These are phyloP conservation scores for Toxotes lorentzi DNA, from an alignment of 2,797 vertebrate species.

Conservation along the genomic window DNA sequence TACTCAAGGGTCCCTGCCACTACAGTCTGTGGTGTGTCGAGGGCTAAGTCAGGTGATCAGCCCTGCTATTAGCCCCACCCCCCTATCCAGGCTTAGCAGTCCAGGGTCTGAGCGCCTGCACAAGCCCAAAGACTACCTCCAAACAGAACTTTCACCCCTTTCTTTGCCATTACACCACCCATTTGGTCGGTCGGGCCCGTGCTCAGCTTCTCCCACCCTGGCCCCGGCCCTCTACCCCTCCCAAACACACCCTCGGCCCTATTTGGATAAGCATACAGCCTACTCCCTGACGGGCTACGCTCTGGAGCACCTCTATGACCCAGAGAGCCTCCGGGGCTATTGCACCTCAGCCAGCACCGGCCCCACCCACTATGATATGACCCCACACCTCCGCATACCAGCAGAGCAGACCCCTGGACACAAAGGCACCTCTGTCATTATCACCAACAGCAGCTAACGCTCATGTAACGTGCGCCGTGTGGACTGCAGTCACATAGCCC, in stretches of 20 bases:
- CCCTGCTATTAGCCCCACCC: slow-evolving; percentile 87
- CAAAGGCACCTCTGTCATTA: slow-evolving; percentile 97
- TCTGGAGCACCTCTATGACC: slow-evolving; percentile 95
- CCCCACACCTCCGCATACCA: slow-evolving; percentile 93
- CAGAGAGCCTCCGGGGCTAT: slow-evolving; percentile 92
- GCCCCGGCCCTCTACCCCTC: slow-evolving; percentile 88
- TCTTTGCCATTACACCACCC: slow-evolving; percentile 88
- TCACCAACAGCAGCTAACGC: slow-evolving; percentile 97
- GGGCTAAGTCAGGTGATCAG: slow-evolving; percentile 87
- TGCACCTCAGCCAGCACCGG: slow-evolving; percentile 89
- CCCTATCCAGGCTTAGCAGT: slow-evolving; percentile 91
- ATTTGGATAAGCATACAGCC: slow-evolving; percentile 93
- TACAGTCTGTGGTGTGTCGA: slow-evolving; percentile 87
- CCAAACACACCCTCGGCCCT: slow-evolving; percentile 85
- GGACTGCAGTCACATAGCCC: slow-evolving; percentile 12
- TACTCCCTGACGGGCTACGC: slow-evolving; percentile 94
- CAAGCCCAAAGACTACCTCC: slow-evolving; percentile 93
- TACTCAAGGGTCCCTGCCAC: slow-evolving; percentile 79
- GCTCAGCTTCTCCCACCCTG: slow-evolving; percentile 82
- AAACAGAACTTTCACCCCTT: slow-evolving; percentile 88
- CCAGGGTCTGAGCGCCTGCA: slow-evolving; percentile 90
- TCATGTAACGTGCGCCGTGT: slow-evolving; percentile 28
- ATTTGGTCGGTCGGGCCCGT: slow-evolving; percentile 67
- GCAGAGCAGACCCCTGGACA: slow-evolving; percentile 91
- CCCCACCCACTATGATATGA: slow-evolving; percentile 90